A percentile compares a stretch with the other conserved stretches of the same genome.
phyloP scores from a whole-genome alignment of 2,113 vertebrate species.

The Malurus melanocephalus region DNA sequence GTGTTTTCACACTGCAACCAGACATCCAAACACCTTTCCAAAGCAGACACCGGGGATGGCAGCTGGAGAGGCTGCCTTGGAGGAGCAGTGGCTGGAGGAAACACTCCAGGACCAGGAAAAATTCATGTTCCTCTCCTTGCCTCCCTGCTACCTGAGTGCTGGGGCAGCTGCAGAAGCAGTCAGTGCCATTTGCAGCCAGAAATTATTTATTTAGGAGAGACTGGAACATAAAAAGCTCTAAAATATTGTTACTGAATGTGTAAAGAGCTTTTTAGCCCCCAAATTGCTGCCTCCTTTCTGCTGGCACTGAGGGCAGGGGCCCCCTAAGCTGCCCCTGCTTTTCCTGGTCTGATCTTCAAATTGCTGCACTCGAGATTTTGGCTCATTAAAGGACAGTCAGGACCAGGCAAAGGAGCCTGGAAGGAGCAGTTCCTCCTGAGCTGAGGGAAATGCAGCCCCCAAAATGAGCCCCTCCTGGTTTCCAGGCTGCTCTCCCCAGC shows the following conservation, averaged over 20 bases:
- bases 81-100: background rate
- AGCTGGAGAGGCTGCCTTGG: background rate
- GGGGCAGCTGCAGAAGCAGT: background rate
- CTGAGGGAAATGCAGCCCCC: background rate
- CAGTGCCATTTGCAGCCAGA: background rate
- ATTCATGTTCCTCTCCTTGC: background rate
- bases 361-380: background rate
- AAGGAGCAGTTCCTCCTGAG: background rate
- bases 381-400: background rate
- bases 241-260: background rate
- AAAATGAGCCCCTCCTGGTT: background rate
- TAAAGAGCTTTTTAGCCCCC: background rate
- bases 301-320: too few relatives aligned
- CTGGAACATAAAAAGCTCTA: background rate
- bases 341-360: background rate
- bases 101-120: background rate
- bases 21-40: background rate
- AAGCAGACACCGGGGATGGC: background rate
- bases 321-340: background rate
- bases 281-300: background rate
- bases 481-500: background rate
- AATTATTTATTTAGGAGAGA: background rate
- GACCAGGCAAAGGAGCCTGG: background rate
- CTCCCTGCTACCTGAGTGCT: background rate
- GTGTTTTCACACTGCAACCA: background rate